phyloP scores from a whole-genome alignment of 2,888 invertebrate genomes.

The Cryptocephalus primarius region DNA sequence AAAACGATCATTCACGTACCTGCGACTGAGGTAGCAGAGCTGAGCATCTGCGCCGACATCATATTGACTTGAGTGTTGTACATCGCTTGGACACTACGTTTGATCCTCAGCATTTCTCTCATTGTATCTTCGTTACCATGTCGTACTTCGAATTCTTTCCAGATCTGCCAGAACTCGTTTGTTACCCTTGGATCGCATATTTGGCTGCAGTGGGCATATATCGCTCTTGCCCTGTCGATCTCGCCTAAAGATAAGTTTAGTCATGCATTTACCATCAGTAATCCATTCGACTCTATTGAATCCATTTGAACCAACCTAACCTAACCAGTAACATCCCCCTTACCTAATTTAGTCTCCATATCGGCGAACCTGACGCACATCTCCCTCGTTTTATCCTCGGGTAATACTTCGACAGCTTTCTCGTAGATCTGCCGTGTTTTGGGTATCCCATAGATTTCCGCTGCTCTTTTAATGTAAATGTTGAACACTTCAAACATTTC shows the following conservation, averaged over 20 bases:
- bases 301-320: too few species aligned
- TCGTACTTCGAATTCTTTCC: conserved; percentile 98
- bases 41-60: conserved; percentile 97
- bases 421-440: conserved; percentile 96
- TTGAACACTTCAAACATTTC: conserved; percentile 98
- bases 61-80: conserved; percentile 98
- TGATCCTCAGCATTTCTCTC: conserved; percentile 96
- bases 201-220: conserved; percentile 97
- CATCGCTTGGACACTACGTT: conserved; percentile 93
- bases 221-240: conserved; percentile 92
- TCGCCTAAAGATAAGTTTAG: conserved; percentile 57
- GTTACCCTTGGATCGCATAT: conserved; percentile 98
- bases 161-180: conserved; percentile 92
- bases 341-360: conserved; percentile 96
- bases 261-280: too few species aligned
- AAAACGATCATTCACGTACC: too few species aligned
- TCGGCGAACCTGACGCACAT: conserved; percentile 97
- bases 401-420: conserved; percentile 88
- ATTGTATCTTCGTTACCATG: conserved; percentile 99
- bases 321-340: too few species aligned
- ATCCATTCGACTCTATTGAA: too few species aligned
- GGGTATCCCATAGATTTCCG: conserved; percentile 94
- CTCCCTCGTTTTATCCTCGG: conserved; percentile 82
- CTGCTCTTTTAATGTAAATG: conserved; percentile 96
- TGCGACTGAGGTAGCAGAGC: conserved; percentile 55